Percentiles rank a stretch among this genome's conserved stretches.
Conservation (phyloP, 2,888 invertebrate genomes). For the Drosophila multiciliata region DNA sequence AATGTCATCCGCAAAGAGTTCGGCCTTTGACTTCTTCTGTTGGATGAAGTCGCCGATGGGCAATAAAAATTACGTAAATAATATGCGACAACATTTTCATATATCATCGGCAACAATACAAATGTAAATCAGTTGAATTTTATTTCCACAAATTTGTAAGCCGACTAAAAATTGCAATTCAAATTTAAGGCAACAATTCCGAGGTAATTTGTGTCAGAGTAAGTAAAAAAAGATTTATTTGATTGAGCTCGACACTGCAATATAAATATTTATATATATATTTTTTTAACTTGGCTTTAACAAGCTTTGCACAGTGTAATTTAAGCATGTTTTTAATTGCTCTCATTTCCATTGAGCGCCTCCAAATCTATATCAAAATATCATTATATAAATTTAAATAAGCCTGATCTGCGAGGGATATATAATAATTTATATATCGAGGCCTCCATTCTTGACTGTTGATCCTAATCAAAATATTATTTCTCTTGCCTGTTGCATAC, state of each 20-base stretch:
- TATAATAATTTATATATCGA: not conserved
- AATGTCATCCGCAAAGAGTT: conserved; percentile 26
- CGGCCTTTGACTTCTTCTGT: conserved; percentile 20
- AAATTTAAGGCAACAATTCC: not conserved
- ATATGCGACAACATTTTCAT: not conserved
- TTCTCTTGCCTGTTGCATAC: not conserved
- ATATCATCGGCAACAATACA: not conserved
- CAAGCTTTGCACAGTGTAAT: too few relatives aligned
- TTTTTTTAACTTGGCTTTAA: too few relatives aligned
- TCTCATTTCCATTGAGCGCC: too few relatives aligned
- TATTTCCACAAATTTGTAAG: not conserved
- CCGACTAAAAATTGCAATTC: not conserved
- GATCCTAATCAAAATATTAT: not conserved
- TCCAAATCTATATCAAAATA: too few relatives aligned
- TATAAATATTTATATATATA: too few relatives aligned
- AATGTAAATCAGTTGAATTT: not conserved
- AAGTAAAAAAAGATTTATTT: not conserved
- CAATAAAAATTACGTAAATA: conserved; percentile 1
- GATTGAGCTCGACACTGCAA: not conserved
- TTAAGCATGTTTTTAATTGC: too few relatives aligned
- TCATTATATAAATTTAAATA: not conserved
- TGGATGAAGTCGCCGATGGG: not conserved
- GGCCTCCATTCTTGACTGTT: not conserved
- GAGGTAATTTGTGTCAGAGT: not conserved
- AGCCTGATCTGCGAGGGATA: not conserved